These are phyloP conservation scores for Chlorodrepanis virens DNA, from an alignment of 2,113 vertebrate species.

Conservation along the genomic window DNA sequence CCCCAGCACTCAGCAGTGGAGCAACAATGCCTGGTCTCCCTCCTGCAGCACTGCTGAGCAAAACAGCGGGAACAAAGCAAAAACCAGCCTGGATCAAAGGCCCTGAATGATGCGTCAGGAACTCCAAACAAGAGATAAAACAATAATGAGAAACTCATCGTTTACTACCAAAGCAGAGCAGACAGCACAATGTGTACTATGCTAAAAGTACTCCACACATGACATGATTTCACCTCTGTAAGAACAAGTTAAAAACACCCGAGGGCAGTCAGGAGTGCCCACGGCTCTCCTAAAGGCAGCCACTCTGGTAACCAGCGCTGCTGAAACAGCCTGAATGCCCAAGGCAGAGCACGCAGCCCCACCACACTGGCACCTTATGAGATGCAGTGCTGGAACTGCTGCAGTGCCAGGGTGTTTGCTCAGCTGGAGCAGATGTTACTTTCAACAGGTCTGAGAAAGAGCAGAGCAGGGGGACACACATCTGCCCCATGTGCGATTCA, in stretches of 20 bases:
- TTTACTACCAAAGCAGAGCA: not conserved
- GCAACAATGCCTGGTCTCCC: accelerated
- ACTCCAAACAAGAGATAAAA: not conserved
- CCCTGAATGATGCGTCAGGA: not conserved
- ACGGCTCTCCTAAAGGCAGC: not conserved
- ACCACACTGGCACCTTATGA: accelerated
- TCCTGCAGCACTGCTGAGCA: not conserved
- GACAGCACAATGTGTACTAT: not conserved
- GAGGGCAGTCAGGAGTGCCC: not conserved
- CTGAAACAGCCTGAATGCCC: not conserved
- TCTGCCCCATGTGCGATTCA: not conserved
- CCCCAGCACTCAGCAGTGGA: not conserved
- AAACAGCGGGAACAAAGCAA: not conserved
- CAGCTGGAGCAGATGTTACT: not conserved
- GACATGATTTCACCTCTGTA: not conserved
- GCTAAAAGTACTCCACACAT: not conserved
- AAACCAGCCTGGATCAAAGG: not conserved
- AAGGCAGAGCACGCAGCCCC: accelerated
- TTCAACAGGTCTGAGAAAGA: not conserved
- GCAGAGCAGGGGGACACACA: not conserved
- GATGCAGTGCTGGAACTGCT: not conserved
- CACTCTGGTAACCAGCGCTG: accelerated
- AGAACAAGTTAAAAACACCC: not conserved
- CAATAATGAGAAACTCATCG: not conserved
- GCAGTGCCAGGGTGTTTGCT: not conserved